Evolutionary conservation across 2,797 vertebrate genomes (phyloP).

Genomic region (Zenarchopterus dispar): DNA sequence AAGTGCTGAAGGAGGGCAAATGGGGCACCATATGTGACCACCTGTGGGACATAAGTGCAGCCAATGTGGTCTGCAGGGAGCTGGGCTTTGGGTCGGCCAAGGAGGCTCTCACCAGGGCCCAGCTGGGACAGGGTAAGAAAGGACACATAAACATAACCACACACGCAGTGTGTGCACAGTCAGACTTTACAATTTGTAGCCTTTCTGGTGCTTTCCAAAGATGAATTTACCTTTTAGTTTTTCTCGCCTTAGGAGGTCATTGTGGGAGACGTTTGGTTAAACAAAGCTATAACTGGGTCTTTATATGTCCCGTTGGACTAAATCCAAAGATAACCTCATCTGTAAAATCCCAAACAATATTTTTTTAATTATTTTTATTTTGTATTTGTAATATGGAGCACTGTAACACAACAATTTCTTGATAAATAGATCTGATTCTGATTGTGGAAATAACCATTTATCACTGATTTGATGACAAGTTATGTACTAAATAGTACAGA

Average conservation of each 20-base stretch:
- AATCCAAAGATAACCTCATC: too few relatives aligned
- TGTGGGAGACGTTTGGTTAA: constrained; percentile 6
- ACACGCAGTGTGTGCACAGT: constrained; percentile 2
- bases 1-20: constrained; percentile 89
- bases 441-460: too few relatives aligned
- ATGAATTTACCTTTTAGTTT: constrained; percentile 2
- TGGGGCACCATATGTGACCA: constrained; percentile 95
- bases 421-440: too few relatives aligned
- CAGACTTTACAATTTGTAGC: constrained; percentile 12
- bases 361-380: too few relatives aligned
- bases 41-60: constrained; percentile 89
- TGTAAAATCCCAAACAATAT: too few relatives aligned
- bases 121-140: constrained; percentile 89
- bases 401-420: too few relatives aligned
- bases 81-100: constrained; percentile 92
- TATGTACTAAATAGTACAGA: constrained; percentile 4
- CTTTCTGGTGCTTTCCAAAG: constrained; percentile 4
- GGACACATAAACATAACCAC: constrained; percentile 9
- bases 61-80: constrained; percentile 93
- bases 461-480: constrained; percentile 21
- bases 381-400: too few relatives aligned
- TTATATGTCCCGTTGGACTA: too few relatives aligned
- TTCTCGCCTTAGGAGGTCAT: constrained; percentile 7
- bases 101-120: constrained; percentile 87
- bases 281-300: constrained; percentile 2